Base-by-base conservation (phyloP, 1,140 invertebrate species). In the Vanessa tameamea region DNA sequence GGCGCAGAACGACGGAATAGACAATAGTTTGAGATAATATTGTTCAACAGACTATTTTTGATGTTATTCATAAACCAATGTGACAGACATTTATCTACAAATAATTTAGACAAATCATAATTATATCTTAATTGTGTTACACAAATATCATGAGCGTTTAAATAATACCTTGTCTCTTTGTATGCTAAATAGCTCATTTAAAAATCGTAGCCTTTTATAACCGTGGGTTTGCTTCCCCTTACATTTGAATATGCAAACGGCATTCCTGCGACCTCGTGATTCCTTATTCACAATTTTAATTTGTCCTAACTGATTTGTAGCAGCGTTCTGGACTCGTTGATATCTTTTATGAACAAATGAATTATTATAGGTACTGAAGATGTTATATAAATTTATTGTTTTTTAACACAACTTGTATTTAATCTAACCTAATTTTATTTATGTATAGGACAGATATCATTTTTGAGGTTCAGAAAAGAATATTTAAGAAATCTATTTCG, bases 341-440 rank as follows among this genome's bases (percentile, higher is more conserved):
- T 76, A 57, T 77, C 69, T 78, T 74, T 73, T 73, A 70, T 68
- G 13, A 57, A 23, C 53, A 13, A 15, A 55, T 50, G 2, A n/a
- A 6, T 50, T 15, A 5, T 50, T 50, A 50, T 15, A 50, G 14
- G 47, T 20, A 20, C 12, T 15, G 47, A 50, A 50, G 13, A 50
- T 15, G 5, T 15, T 50, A 14, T 50, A 50, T n/a, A 50, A 8
- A 43, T 0, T 9, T 11, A 9, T 43, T 37, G 6, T 43, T 43
- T 43, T 43, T 9, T 43, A 6, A 11, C 37, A 43, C 37, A 43
- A 43, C 37, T 9, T 9, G 37, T 9, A 43, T 51, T 15, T 51
- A 51, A n/a, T 3, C 5, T 51, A 1, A 15, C 12, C 13, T 51
- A 0, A 51, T n/a, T 51, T 15, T 51, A 51, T 51, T 51, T 51